phyloP scores from a whole-genome alignment of 2,888 invertebrate genomes.

The Callosobruchus maculatus region DNA sequence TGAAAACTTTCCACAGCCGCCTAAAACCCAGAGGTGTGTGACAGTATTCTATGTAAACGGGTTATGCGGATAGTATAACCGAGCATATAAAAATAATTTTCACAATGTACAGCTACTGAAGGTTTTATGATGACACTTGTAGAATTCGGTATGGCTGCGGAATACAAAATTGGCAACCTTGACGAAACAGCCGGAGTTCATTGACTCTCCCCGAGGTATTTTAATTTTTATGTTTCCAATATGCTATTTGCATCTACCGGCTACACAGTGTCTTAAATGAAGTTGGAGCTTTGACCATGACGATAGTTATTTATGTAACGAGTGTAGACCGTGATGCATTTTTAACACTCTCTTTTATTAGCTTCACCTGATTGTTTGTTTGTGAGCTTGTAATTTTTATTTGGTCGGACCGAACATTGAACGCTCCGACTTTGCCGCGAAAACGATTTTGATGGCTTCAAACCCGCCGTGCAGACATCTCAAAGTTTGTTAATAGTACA shows the following conservation, averaged over 20 bases:
- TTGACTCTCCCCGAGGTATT: background rate
- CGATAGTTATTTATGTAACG: too few relatives aligned
- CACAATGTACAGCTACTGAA: background rate
- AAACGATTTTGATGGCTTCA: too few relatives aligned
- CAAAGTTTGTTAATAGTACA: too few relatives aligned
- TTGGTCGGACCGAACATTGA: too few relatives aligned
- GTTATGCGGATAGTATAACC: background rate
- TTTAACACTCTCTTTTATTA: too few relatives aligned
- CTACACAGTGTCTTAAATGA: background rate
- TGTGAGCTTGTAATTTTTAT: too few relatives aligned
- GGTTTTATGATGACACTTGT: background rate
- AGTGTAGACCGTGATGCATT: too few relatives aligned
- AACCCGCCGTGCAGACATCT: too few relatives aligned
- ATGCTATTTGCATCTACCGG: background rate
- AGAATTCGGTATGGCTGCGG: background rate
- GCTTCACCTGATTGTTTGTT: too few relatives aligned
- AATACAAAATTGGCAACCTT: background rate
- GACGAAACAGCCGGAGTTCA: background rate
- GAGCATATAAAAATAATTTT: background rate
- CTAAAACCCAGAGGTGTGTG: background rate
- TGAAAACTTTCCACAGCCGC: background rate
- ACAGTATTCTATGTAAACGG: background rate
- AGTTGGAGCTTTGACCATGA: too few relatives aligned
- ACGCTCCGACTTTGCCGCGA: too few relatives aligned
- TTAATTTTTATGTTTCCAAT: background rate